Evolutionary conservation across 23 tunicate species (phyloP).

Genomic region (Trididemnum nubilum): DNA sequence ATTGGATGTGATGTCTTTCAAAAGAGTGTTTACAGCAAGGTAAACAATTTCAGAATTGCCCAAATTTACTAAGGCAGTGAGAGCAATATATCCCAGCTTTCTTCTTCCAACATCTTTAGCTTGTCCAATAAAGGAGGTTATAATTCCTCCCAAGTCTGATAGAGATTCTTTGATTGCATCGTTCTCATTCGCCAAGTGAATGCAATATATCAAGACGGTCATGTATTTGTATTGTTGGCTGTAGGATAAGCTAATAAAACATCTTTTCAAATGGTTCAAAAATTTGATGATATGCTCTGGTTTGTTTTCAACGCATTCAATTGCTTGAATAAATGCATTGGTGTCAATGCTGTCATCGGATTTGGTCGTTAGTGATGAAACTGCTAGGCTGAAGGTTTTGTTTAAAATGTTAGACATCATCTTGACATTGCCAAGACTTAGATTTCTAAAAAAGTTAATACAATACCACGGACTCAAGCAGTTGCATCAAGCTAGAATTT

Average conservation of each 20-base stretch:
- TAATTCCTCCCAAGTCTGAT: conserved; percentile 21
- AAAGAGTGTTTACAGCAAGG: conserved; percentile 62
- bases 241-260: background rate
- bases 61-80: conserved; percentile 15
- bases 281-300: conserved; percentile 6
- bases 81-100: conserved; percentile 60
- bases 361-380: conserved; percentile 25
- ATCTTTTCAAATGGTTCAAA: conserved; percentile 2
- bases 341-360: background rate
- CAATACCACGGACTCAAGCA: no score
- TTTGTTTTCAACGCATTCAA: background rate
- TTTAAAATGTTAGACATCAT: conserved; percentile 50
- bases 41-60: conserved; percentile 34
- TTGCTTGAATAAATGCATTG: conserved; percentile 7
- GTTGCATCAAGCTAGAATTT: no score
- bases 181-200: background rate
- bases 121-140: conserved; percentile 59
- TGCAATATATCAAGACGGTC: conserved; percentile 10
- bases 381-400: conserved; percentile 41
- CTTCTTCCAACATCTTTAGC: conserved; percentile 33
- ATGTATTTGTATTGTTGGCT: conserved; percentile 25
- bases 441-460: no score
- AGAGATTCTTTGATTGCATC: background rate
- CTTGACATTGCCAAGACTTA: no score
- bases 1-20: conserved; percentile 60